Evolutionary conservation across 2,113 vertebrate species (phyloP), one percentile per base, ranked within the genome.

Genomic region (Perognathus longimembris): DNA sequence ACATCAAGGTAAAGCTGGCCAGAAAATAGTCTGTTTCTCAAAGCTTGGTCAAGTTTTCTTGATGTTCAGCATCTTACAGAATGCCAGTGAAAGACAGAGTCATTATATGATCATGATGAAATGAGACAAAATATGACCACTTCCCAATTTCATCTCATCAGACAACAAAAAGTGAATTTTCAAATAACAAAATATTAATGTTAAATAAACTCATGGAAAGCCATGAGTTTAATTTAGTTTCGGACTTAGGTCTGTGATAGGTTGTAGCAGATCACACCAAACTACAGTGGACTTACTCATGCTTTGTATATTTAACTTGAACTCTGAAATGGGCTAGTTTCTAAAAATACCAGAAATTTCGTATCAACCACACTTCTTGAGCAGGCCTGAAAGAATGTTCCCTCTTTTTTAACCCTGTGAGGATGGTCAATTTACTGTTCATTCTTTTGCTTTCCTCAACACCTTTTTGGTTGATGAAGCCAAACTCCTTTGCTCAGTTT

Each of bases 131-230:
- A 69, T 66, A 91, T 76, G 42, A 81, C 12, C 38, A 76, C 63
- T 95, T 88, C 36, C 67, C 54, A 80, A 22, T 40, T 92, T 83
- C 87, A 21, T 70, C 66, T 92, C 81, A 92, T 54, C 30, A 40
- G n/a, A 36, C 32, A 86, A 63, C 32, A 90, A 63, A 45, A 87
- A 17, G 61, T 79, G 66, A 74, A 21, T 90, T 18, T 74, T 12
- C 20, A 92, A 86, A 85, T 77, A 78, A 75, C 20, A 82, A 81
- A 50, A 92, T 69, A 70, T 24, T 18, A 57, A 21, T 45, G 32
- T 61, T 57, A 42, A 57, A 34, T 69, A 75, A 34, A 80, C 45
- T 90, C 6, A 61, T n/a, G 42, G 42, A 40, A 74, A 80, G 26
- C 12, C 30, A 66, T 71, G 40, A 45, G 9, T 30, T 36, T 34